Evolutionary conservation across 2,113 vertebrate species (phyloP).

Genomic region (Aspiorhynchus laticeps): DNA sequence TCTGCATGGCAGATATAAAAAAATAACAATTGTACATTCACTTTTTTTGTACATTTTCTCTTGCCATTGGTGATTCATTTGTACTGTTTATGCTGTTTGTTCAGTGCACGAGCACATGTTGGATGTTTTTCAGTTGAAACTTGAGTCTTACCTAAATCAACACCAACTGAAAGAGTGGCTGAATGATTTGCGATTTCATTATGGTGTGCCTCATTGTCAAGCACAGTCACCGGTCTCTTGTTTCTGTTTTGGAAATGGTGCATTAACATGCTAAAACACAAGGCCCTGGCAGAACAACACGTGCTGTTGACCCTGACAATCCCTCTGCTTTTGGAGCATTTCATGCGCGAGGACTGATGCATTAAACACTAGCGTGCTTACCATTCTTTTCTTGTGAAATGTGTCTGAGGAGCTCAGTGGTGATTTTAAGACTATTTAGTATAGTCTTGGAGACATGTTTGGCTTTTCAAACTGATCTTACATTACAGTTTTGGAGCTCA

Average conservation of each 20-base stretch:
- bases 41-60: not conserved
- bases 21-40: too few relatives aligned
- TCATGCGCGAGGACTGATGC: slow-evolving; percentile 19
- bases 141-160: slow-evolving; percentile 21
- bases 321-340: slow-evolving; percentile 28
- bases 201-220: slow-evolving; percentile 4
- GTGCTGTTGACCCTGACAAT: slow-evolving; percentile 25
- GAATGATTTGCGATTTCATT: not conserved
- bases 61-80: not conserved
- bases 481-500: not conserved
- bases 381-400: slow-evolving; percentile 33
- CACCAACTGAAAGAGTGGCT: not conserved
- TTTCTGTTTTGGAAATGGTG: slow-evolving; percentile 34
- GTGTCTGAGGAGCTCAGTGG: not conserved
- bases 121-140: not conserved
- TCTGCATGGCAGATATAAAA: too few relatives aligned
- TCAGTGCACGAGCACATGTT: not conserved
- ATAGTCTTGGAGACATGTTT: not conserved
- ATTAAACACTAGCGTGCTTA: slow-evolving; percentile 30
- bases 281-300: slow-evolving; percentile 22
- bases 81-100: not conserved
- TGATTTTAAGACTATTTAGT: not conserved
- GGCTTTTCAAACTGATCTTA: slow-evolving; percentile 3
- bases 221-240: not conserved
- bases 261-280: not conserved